phyloP scores from a whole-genome alignment of 1,140 invertebrate species.

The Drosophila tropicalis region DNA sequence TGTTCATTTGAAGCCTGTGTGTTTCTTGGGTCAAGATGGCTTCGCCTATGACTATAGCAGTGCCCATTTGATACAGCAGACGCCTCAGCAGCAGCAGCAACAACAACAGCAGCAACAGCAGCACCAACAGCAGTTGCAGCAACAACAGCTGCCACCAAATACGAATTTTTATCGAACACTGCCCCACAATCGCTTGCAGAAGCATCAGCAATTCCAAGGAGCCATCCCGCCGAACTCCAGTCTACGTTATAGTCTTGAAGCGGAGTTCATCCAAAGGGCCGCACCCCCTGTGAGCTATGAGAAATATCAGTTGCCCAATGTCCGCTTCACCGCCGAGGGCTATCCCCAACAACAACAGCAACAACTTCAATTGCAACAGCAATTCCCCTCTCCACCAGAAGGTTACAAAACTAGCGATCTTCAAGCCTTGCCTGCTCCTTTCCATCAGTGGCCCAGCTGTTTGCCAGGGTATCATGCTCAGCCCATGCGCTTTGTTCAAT shows the following conservation, averaged over 20 bases:
- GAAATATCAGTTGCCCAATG: slow-evolving; percentile 85
- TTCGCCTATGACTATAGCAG: slow-evolving; percentile 91
- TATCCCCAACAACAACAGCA: slow-evolving; percentile 86
- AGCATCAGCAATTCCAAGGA: slow-evolving; percentile 83
- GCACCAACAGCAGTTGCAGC: slow-evolving; percentile 66
- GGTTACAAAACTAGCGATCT: slow-evolving; percentile 85
- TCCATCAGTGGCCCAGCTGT: slow-evolving; percentile 84
- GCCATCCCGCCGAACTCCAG: slow-evolving; percentile 86
- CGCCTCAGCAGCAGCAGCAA: slow-evolving; percentile 52
- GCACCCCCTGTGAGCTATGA: slow-evolving; percentile 83
- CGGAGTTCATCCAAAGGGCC: slow-evolving; percentile 87
- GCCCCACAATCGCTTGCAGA: slow-evolving; percentile 87
- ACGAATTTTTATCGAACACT: slow-evolving; percentile 87
- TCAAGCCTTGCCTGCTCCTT: slow-evolving; percentile 52
- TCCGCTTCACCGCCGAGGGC: slow-evolving; percentile 91
- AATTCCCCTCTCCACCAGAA: slow-evolving; percentile 89
- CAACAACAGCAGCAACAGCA: slow-evolving; percentile 44
- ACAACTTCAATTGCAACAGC: slow-evolving; percentile 81
- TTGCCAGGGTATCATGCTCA: slow-evolving; percentile 83
- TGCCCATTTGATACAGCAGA: slow-evolving; percentile 68
- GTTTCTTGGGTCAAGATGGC: slow-evolving; percentile 89
- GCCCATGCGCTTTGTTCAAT: slow-evolving; percentile 67
- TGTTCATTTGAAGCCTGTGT: slow-evolving; percentile 87
- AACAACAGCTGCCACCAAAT: slow-evolving; percentile 61
- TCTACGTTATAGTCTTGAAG: slow-evolving; percentile 87